Conservation (phyloP, 2,113 vertebrate species). For the Dicrurus megarhynchus region DNA sequence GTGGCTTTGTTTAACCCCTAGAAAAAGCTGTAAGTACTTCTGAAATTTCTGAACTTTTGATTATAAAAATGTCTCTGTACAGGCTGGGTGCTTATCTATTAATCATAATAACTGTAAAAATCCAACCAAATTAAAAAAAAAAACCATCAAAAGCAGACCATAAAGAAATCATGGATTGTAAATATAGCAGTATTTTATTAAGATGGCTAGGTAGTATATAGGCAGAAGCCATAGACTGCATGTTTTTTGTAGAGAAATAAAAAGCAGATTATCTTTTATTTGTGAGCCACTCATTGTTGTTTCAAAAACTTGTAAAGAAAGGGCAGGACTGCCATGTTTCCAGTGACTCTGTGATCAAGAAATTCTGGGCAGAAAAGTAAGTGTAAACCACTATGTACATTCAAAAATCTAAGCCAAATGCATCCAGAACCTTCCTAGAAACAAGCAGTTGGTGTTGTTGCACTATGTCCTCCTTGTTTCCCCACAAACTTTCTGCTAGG, state of each 20-base stretch:
- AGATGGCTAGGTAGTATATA: too few species aligned
- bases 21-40: neutral
- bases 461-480: neutral
- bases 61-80: neutral
- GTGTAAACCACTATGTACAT: neutral
- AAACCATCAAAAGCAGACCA: accelerated
- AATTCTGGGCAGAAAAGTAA: neutral
- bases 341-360: neutral
- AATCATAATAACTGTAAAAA: neutral
- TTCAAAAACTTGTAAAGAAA: neutral
- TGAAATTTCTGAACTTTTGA: neutral
- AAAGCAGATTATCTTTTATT: neutral
- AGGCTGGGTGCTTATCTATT: neutral
- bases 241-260: neutral
- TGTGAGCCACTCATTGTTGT: neutral
- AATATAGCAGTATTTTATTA: neutral
- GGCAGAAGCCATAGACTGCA: too few species aligned
- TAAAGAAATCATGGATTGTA: neutral
- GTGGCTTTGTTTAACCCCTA: neutral
- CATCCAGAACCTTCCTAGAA: neutral
- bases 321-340: neutral
- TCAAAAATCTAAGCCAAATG: neutral
- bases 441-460: neutral
- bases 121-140: neutral
- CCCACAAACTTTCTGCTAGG: neutral